phyloP scores from a whole-genome alignment of 2,888 invertebrate species.

The Nasonovia ribisnigri region DNA sequence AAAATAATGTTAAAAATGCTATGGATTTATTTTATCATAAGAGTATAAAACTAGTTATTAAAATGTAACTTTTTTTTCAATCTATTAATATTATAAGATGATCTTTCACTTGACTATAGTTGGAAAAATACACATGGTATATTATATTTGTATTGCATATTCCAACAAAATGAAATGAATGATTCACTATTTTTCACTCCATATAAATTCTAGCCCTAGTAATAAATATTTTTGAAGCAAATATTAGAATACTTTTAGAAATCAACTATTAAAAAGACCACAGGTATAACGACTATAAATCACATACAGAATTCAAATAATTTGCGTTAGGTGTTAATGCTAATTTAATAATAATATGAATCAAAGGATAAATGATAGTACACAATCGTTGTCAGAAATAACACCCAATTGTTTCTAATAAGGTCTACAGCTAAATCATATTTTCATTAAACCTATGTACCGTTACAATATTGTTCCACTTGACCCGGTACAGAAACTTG shows the following conservation, averaged over 20 bases:
- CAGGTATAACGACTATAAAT: not conserved
- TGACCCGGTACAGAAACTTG: not conserved
- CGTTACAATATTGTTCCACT: constrained; percentile 25
- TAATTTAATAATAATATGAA: not conserved
- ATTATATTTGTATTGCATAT: not conserved
- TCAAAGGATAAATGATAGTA: not conserved
- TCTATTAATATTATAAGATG: not conserved
- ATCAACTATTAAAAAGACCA: not conserved
- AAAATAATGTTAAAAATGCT: not conserved
- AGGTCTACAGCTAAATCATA: not conserved
- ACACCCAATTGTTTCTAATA: not conserved
- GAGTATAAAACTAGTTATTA: not conserved
- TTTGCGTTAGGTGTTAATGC: not conserved
- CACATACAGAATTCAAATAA: too few species aligned
- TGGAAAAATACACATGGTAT: not conserved
- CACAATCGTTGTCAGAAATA: not conserved
- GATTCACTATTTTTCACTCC: not conserved
- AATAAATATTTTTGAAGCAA: not conserved
- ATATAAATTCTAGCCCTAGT: not conserved
- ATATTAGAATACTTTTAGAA: not conserved
- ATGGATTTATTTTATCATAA: not conserved
- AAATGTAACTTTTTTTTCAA: not conserved
- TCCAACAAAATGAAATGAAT: not conserved
- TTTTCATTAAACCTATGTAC: constrained; percentile 2
- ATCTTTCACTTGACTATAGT: not conserved